A percentile compares a stretch with the other conserved stretches of the same genome.
phyloP scores from a whole-genome alignment of 1,140 invertebrate genomes.

The Metopolophium dirhodum region DNA sequence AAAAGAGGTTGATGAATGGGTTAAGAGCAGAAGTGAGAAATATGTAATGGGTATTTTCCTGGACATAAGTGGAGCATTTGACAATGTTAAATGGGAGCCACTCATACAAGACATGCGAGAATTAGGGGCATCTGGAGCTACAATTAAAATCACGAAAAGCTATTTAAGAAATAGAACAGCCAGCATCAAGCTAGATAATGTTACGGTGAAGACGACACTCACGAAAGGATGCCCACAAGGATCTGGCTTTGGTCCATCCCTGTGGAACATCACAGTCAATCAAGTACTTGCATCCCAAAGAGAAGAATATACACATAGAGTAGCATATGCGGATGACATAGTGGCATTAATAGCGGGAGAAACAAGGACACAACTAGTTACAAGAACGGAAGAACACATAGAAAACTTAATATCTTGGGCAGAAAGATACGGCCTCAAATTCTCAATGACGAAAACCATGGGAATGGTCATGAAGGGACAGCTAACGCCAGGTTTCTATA shows the following conservation, averaged over 20 bases:
- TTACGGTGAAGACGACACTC: rapidly evolving
- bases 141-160: not conserved
- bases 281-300: rapidly evolving
- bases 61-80: too few species aligned
- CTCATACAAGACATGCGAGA: not conserved
- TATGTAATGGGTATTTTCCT: not conserved
- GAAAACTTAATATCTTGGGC: not conserved
- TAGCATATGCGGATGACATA: not conserved
- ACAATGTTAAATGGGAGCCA: not conserved
- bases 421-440: not conserved
- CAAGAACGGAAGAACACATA: not conserved
- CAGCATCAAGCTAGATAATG: rapidly evolving
- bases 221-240: slow-evolving; percentile 3
- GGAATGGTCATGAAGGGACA: not conserved
- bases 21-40: not conserved
- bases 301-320: not conserved
- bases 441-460: not conserved
- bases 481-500: too few species aligned
- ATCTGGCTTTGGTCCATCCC: not conserved
- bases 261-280: not conserved
- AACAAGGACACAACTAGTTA: rapidly evolving
- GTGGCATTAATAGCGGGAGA: not conserved
- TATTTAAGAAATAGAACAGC: not conserved
- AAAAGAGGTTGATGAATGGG: not conserved
- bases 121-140: not conserved